Evolutionary conservation across 2,888 invertebrate species (phyloP).

Genomic region (Thereva nobilitata): DNA sequence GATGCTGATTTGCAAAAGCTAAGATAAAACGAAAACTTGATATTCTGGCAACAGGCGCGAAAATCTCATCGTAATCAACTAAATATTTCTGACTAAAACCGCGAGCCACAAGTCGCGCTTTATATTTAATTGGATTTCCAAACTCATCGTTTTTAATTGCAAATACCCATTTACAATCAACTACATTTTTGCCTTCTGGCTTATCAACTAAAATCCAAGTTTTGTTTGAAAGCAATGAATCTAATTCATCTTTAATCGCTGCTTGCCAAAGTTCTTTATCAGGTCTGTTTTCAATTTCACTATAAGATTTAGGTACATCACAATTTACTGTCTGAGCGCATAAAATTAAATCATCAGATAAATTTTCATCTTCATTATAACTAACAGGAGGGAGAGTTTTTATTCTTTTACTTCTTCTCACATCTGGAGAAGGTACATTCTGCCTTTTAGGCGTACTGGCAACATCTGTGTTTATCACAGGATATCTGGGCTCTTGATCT

Average conservation of each 20-base stretch:
- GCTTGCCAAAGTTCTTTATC: constrained; percentile 38
- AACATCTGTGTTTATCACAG: too few relatives aligned
- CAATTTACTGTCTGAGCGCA: constrained; percentile 10
- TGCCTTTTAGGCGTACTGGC: too few relatives aligned
- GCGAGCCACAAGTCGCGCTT: constrained; percentile 34
- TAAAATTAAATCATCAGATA: constrained; percentile 7
- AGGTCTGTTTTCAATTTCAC: constrained; percentile 29
- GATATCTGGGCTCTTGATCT: too few relatives aligned
- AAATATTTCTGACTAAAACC: constrained; percentile 14
- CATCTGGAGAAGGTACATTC: too few relatives aligned
- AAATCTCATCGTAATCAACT: constrained; percentile 37
- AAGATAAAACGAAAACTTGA: constrained; percentile 39
- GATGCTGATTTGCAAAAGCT: constrained; percentile 40
- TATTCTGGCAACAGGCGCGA: constrained; percentile 40
- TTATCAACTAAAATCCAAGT: constrained; percentile 39
- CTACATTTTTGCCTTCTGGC: constrained; percentile 33
- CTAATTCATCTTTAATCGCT: constrained; percentile 41
- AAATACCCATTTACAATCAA: too few relatives aligned
- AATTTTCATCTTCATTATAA: constrained; percentile 23
- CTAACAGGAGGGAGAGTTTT: constrained; percentile 14
- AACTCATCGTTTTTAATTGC: too few relatives aligned
- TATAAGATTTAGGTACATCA: constrained; percentile 20
- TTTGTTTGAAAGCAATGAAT: constrained; percentile 36
- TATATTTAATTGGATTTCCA: constrained; percentile 13
- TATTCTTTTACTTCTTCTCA: constrained; percentile 27